Evolutionary conservation across 2,113 vertebrate genomes (phyloP).

Genomic region (Rhinolophus sinicus): DNA sequence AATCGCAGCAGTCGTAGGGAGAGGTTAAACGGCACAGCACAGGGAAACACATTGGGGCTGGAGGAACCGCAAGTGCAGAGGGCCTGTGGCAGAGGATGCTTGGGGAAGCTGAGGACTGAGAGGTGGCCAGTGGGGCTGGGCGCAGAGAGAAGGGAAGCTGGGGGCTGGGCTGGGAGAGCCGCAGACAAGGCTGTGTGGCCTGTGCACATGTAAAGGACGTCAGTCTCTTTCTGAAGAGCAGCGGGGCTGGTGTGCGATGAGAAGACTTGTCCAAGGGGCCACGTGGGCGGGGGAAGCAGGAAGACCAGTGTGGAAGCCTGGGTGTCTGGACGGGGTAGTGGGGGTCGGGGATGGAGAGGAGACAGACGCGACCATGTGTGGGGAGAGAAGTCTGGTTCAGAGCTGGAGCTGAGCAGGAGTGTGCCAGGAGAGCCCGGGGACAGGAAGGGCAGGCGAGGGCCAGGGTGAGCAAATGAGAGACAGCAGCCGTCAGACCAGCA

Average conservation of each 20-base stretch:
- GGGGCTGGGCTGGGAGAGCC: background rate
- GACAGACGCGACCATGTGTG: rapidly evolving
- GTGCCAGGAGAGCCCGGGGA: no score
- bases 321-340: background rate
- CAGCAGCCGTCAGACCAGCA: background rate
- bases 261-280: background rate
- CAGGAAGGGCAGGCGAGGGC: rapidly evolving
- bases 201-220: background rate
- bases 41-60: background rate
- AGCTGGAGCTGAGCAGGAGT: background rate
- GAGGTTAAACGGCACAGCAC: background rate
- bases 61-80: background rate
- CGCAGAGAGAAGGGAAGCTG: background rate
- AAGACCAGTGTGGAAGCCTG: no score
- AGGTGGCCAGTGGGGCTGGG: background rate
- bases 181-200: rapidly evolving
- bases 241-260: rapidly evolving
- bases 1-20: background rate
- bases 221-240: background rate
- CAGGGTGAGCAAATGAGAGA: rapidly evolving
- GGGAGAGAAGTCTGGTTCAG: background rate
- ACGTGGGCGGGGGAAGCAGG: background rate
- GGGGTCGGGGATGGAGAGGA: background rate
- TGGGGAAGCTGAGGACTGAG: background rate
- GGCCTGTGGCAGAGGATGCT: background rate